Base-by-base conservation (phyloP, 2,797 vertebrate genomes). In the Amblyraja radiata region DNA sequence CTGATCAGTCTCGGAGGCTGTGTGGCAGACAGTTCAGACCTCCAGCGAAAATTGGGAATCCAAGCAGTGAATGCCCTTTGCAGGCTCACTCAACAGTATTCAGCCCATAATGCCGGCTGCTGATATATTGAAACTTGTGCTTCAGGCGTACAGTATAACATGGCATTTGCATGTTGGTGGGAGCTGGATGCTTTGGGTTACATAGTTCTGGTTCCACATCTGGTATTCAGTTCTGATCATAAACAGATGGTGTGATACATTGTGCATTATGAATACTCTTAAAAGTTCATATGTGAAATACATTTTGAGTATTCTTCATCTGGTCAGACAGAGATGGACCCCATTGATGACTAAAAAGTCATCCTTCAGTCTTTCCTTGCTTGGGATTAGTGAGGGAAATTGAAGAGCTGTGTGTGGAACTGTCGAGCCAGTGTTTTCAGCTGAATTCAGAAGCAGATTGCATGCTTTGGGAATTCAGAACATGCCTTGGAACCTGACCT, bases 201-300 rank as follows among this genome's bases (percentile, higher is more conserved):
- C n/a, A 73, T 3, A 6, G 71, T 73, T 90, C 39, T 74, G 74
- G 36, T 74, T 54, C 36, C 9, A 36, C 88, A 88, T 73, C 36
- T 91, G 90, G 90, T 73, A 91, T 25, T 28, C 39, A 46, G 36
- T 71, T 91, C 36, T 91, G 36, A 91, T 91, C 90, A 91, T 28
- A 91, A 91, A 46, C 68, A 91, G 90, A 91, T 91, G 90, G 71
- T 21, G 11, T 54, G 23, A 91, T 91, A 10, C 61, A 32, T 91
- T 91, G 74, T 91, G 71, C 54, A 74, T 74, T 91, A 23, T 73
- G 90, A 74, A 73, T 54, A 36, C 8, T 74, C 36, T 91, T 54
- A 54, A 74, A 74, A 23, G 90, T 39, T 74, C 71, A 91, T 11
- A 91, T 74, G 36, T 39, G 23, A 11, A 91, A 65, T 88, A 65